phyloP scores from a whole-genome alignment of 2,888 invertebrate species.

The Philaethria dido region DNA sequence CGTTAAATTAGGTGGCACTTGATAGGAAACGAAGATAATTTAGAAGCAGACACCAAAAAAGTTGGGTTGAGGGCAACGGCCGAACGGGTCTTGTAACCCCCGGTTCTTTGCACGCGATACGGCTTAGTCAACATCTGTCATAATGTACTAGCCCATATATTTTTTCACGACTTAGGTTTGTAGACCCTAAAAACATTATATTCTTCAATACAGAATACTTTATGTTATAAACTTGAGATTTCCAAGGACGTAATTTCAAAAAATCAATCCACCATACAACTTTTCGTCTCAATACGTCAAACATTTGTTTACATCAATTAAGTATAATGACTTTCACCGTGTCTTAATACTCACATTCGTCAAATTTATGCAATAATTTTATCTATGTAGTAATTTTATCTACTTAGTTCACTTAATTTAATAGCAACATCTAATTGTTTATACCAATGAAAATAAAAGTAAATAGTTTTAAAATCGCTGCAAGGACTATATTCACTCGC shows the following conservation, averaged over 20 bases:
- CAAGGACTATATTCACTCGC: neutral
- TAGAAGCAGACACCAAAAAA: constrained; percentile 53
- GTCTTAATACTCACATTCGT: constrained; percentile 6
- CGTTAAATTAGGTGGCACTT: constrained; percentile 26
- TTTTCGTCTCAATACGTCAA: neutral
- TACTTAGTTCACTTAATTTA: too few species aligned
- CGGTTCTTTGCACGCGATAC: constrained; percentile 47
- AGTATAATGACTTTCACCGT: neutral
- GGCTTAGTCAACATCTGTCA: constrained; percentile 43
- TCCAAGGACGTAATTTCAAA: neutral
- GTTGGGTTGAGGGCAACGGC: constrained; percentile 66
- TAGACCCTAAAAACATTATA: neutral
- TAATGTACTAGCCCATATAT: constrained; percentile 40
- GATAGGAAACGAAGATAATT: constrained; percentile 47
- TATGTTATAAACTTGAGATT: neutral
- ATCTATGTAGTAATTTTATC: too few species aligned
- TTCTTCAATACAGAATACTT: neutral
- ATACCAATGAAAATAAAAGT: neutral
- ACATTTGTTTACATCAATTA: constrained; percentile 11
- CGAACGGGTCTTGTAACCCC: constrained; percentile 58
- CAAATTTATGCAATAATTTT: constrained; percentile 8
- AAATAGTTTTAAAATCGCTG: neutral
- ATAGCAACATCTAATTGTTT: neutral
- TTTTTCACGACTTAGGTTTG: neutral
- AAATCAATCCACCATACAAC: neutral